These are phyloP conservation scores for Acanthochromis polyacanthus DNA, from an alignment of 2,113 vertebrate genomes.

Conservation along the genomic window DNA sequence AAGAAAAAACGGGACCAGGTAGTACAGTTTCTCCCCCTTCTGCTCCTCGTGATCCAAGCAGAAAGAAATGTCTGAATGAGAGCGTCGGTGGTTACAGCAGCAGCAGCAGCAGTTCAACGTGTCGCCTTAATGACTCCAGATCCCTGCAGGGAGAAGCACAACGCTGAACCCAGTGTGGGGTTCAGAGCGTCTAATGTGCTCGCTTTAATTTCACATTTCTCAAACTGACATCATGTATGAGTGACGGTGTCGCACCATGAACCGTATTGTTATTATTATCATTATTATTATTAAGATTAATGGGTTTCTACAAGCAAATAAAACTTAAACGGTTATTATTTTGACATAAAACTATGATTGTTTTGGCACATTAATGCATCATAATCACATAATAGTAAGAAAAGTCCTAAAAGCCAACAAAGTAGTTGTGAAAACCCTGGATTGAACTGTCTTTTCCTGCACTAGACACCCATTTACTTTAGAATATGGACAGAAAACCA, in stretches of 20 bases:
- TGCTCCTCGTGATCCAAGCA: slow-evolving; percentile 9
- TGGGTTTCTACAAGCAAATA: neutral
- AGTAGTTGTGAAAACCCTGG: no score
- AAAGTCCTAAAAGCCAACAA: no score
- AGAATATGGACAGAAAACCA: neutral
- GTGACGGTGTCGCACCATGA: neutral
- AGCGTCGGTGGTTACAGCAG: slow-evolving; percentile 24
- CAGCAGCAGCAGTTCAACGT: slow-evolving; percentile 15
- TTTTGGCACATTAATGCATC: no score
- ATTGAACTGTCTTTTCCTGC: neutral
- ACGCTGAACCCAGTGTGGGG: neutral
- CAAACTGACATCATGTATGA: neutral
- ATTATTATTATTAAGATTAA: neutral
- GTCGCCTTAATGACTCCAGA: slow-evolving; percentile 29
- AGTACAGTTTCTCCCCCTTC: slow-evolving; percentile 7
- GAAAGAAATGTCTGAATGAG: slow-evolving; percentile 30
- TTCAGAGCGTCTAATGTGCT: neutral
- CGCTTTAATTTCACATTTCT: neutral
- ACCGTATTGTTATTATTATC: no score
- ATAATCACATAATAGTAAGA: no score
- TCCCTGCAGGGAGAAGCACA: slow-evolving; percentile 12
- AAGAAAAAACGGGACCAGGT: slow-evolving; percentile 13
- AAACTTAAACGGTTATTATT: neutral
- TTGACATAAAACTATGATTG: no score
- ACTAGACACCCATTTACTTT: neutral